Evolutionary conservation across 2,888 invertebrate species (phyloP), one percentile per base, ranked within the genome.

Genomic region (Stomorhina lunata): DNA sequence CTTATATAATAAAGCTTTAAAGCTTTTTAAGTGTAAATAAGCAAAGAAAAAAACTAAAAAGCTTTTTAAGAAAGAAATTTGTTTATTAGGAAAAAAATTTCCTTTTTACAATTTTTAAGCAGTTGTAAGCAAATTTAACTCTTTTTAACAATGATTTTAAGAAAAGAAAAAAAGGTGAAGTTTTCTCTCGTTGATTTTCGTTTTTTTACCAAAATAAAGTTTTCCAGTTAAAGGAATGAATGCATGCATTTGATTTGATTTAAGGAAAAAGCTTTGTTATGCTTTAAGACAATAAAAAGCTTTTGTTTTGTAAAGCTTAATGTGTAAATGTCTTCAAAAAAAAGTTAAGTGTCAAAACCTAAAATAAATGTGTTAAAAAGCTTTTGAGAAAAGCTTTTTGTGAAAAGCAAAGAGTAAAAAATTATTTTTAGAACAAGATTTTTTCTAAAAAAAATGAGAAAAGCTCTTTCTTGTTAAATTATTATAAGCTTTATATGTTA

Each of bases 161-260:
- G 20, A 71, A 50, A 48, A 48, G 40, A 73, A 50, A 87, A 87
- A 90, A 90, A 90, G 90, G 90, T 90, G 90, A 90, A 90, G 90
- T 90, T 90, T 90, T 88, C 90, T 90, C 90, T 89, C 90, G 50
- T 78, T 84, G 79, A 61, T 75, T 82, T 73, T 83, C 57, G 85
- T 85, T 66, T 83, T 84, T 84, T 84, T 80, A 10, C 55, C 84
- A 80, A 45, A 7, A 29, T 0, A 83, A 59, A 22, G 55, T 76
- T 82, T 69, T 27, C 78, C 43, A 73, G 45, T 81, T 85, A 61
- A 15, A 10, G 9, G 82, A 73, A 84, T 84, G 80, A 78, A 81
- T 79, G 73, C 50, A 53, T 69, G 27, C 50, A 37, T 37, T 40
- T 10, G 9, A 40, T 20, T 37, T 76, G 29, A 12, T 45, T 55